phyloP scores from a whole-genome alignment of 2,113 vertebrate species.

The Columba janthina region DNA sequence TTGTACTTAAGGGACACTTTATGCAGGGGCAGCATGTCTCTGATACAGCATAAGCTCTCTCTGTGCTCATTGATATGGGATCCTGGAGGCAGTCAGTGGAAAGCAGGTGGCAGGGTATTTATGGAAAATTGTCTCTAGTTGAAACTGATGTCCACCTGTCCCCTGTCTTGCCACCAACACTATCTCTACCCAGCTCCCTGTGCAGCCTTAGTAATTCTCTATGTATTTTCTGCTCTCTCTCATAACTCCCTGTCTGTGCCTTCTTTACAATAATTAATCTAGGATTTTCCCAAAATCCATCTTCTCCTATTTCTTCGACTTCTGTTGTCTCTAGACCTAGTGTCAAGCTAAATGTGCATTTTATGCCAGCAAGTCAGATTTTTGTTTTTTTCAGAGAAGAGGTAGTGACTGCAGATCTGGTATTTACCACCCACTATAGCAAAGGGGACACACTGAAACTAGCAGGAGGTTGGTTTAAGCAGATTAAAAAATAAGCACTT shows the following conservation, averaged over 20 bases:
- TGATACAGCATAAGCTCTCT: not conserved
- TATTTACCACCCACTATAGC: not conserved
- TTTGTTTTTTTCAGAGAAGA: not conserved
- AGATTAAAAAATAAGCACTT: not conserved
- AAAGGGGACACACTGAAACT: not conserved
- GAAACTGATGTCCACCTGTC: not conserved
- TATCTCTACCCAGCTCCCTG: not conserved
- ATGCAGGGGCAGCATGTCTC: not conserved
- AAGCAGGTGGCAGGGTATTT: not conserved
- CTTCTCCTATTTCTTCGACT: not conserved
- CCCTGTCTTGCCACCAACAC: not conserved
- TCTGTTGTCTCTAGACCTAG: not conserved
- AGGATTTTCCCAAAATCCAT: not conserved
- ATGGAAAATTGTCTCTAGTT: not conserved
- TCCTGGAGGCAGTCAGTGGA: not conserved
- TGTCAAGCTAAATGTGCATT: not conserved
- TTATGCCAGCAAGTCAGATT: not conserved
- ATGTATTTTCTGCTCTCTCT: not conserved
- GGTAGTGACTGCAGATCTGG: not conserved
- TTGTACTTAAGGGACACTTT: not conserved
- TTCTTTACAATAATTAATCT: not conserved
- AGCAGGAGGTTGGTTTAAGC: not conserved
- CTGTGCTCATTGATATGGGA: accelerated
- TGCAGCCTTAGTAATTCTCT: not conserved
- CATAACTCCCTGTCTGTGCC: not conserved